Evolutionary conservation across 1,140 invertebrate species (phyloP).

Genomic region (Papilio aristodemus): DNA sequence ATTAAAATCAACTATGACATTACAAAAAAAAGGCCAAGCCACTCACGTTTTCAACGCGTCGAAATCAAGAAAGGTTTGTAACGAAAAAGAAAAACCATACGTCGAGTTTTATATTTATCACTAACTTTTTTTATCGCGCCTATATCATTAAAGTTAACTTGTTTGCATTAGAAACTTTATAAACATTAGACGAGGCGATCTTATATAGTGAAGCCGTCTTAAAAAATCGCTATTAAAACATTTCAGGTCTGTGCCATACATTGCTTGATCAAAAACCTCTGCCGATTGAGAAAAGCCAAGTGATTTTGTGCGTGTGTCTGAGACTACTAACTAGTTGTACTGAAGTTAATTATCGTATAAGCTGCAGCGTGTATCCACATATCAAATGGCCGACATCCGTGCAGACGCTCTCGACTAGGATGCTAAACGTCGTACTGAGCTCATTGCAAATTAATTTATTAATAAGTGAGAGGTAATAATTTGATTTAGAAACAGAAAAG

Average conservation of each 20-base stretch:
- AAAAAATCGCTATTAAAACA: background rate
- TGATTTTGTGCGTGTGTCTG: conserved; percentile 50
- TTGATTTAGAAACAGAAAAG: background rate
- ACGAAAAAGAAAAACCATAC: too few relatives aligned
- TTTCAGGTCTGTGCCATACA: conserved; percentile 53
- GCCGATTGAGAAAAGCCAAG: conserved; percentile 58
- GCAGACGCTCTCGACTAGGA: conserved; percentile 42
- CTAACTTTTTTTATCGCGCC: too few relatives aligned
- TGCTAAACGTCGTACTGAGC: conserved; percentile 49
- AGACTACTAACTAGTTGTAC: conserved; percentile 52
- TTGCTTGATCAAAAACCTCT: conserved; percentile 52
- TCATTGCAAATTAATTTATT: conserved; percentile 54
- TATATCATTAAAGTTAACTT: too few relatives aligned
- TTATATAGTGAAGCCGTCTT: too few relatives aligned
- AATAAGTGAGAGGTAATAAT: conserved; percentile 55
- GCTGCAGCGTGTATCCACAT: conserved; percentile 56
- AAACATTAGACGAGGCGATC: too few relatives aligned
- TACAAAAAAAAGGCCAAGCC: too few relatives aligned
- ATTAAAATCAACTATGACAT: background rate
- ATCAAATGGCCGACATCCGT: conserved; percentile 56
- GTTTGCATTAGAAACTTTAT: too few relatives aligned
- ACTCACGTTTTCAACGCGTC: background rate
- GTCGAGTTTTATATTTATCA: too few relatives aligned
- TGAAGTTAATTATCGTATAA: conserved; percentile 32
- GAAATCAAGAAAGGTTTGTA: too few relatives aligned